Evolutionary conservation across 2,113 vertebrate genomes (phyloP).

Genomic region (Alectura lathami): DNA sequence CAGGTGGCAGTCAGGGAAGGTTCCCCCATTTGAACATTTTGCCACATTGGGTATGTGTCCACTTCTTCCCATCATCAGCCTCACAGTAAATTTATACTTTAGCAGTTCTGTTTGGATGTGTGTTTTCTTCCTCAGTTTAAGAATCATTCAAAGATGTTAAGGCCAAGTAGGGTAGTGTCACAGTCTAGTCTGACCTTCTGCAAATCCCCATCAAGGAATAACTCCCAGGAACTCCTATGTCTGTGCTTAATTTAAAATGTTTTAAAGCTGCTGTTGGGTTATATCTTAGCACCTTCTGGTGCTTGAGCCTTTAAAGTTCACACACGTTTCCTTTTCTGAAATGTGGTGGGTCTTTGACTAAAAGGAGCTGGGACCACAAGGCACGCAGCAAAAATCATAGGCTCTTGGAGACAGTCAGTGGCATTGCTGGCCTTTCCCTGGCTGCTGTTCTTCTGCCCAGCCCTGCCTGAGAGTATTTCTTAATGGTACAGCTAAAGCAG

Average conservation of each 20-base stretch:
- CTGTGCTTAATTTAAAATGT: background rate
- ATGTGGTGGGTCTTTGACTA: background rate
- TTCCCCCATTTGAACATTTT: background rate
- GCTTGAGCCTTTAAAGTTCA: background rate
- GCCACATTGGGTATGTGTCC: background rate
- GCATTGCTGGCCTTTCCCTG: background rate
- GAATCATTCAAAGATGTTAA: background rate
- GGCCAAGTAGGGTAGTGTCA: background rate
- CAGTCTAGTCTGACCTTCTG: background rate
- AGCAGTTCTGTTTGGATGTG: background rate
- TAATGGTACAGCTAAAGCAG: background rate
- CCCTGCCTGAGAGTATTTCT: background rate
- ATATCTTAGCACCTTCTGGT: background rate
- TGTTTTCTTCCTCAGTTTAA: background rate
- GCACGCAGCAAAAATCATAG: background rate
- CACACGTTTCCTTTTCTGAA: background rate
- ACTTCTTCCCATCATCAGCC: background rate
- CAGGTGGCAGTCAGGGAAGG: background rate
- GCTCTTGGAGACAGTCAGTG: background rate
- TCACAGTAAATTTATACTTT: background rate
- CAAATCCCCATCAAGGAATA: background rate
- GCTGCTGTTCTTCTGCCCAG: background rate
- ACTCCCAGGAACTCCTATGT: background rate
- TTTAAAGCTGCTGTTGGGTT: background rate
- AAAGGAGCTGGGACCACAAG: background rate